Evolutionary conservation across 2,888 invertebrate species (phyloP).

Genomic region (Cepaea hortensis): DNA sequence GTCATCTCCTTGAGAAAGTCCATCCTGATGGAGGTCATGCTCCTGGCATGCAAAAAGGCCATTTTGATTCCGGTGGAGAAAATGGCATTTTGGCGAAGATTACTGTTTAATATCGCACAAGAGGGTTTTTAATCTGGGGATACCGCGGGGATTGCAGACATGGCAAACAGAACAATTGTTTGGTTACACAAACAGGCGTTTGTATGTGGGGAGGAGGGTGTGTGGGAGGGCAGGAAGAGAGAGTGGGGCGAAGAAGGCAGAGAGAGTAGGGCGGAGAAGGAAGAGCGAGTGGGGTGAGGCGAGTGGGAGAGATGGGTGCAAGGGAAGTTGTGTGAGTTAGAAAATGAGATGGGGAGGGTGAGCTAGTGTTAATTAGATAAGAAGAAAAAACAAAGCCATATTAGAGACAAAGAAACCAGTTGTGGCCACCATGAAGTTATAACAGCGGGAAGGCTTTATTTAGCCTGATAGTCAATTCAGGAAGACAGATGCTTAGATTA

Average conservation of each 20-base stretch:
- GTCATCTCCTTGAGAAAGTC: not conserved
- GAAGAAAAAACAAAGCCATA: not conserved
- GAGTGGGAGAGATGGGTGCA: conserved; percentile 4
- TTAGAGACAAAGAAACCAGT: too few relatives aligned
- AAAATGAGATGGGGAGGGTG: not conserved
- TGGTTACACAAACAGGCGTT: not conserved
- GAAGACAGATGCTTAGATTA: too few relatives aligned
- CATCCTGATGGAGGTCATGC: conserved; percentile 9
- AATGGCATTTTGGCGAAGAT: conserved; percentile 4
- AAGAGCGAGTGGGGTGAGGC: not conserved
- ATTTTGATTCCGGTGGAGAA: conserved; percentile 8
- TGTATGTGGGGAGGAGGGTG: not conserved
- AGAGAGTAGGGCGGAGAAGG: not conserved
- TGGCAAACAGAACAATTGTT: not conserved
- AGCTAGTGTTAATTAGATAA: not conserved
- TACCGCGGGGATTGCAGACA: not conserved
- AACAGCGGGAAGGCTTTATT: too few relatives aligned
- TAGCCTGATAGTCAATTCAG: too few relatives aligned
- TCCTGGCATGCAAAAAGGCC: conserved; percentile 1
- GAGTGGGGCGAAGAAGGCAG: not conserved
- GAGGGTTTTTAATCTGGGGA: conserved; percentile 3
- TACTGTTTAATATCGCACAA: conserved; percentile 7
- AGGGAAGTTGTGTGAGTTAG: not conserved
- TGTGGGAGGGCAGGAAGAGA: not conserved
- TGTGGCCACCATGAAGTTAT: too few relatives aligned